Conservation (phyloP, 2,113 vertebrate genomes). For the Vidua chalybeata region DNA sequence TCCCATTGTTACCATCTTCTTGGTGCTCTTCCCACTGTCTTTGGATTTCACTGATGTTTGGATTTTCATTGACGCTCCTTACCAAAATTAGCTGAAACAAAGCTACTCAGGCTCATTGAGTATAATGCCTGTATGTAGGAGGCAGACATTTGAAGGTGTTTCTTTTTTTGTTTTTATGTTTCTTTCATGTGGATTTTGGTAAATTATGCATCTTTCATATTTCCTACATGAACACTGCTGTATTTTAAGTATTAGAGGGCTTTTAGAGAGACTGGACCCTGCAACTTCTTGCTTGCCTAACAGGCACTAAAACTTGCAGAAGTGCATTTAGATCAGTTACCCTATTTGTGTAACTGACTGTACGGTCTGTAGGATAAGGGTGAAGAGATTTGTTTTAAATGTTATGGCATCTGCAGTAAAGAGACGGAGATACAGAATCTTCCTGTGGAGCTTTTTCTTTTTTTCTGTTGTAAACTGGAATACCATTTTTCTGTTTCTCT, state of each 20-base stretch:
- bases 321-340: neutral
- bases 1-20: neutral
- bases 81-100: neutral
- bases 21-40: neutral
- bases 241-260: neutral
- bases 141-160: neutral
- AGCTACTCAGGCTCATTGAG: neutral
- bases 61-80: neutral
- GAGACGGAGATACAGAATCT: neutral
- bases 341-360: neutral
- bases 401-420: neutral
- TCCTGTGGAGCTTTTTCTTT: neutral
- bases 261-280: neutral
- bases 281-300: neutral
- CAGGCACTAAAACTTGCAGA: neutral
- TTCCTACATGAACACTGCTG: accelerated
- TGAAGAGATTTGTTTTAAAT: neutral
- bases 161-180: neutral
- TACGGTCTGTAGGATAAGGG: neutral
- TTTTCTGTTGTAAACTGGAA: neutral
- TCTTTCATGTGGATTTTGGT: neutral
- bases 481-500: neutral
- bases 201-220: accelerated
- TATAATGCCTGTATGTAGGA: neutral
- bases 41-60: neutral